phyloP scores from a whole-genome alignment of 2,797 vertebrate species.

The Rhynchonycteris naso region DNA sequence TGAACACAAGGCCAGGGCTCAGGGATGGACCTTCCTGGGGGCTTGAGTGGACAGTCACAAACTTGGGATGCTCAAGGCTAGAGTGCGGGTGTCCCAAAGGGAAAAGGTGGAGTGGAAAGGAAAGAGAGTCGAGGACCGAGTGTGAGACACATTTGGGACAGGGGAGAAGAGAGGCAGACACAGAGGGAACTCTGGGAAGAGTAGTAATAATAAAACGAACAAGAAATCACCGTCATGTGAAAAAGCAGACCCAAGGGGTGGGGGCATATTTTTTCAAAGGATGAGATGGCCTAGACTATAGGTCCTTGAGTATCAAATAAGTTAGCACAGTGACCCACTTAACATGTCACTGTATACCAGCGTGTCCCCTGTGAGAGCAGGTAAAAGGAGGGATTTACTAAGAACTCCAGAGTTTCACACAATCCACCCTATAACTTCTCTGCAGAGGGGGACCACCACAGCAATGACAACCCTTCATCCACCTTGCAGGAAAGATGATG shows the following conservation, averaged over 20 bases:
- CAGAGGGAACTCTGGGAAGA: neutral
- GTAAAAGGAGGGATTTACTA: neutral
- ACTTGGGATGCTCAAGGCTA: neutral
- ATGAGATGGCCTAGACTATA: neutral
- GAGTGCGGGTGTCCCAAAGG: neutral
- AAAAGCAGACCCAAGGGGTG: neutral
- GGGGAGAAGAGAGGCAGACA: neutral
- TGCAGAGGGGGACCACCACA: neutral
- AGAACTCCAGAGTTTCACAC: neutral
- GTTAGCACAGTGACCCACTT: neutral
- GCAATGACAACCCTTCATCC: too few relatives aligned
- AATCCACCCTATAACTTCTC: accelerated
- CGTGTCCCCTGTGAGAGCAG: neutral
- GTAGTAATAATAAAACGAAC: neutral
- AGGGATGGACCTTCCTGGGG: too few relatives aligned
- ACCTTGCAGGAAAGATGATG: neutral
- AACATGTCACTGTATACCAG: neutral
- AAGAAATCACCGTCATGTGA: neutral
- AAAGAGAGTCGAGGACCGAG: neutral
- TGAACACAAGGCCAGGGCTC: neutral
- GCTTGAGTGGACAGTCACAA: neutral
- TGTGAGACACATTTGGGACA: neutral
- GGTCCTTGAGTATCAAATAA: neutral
- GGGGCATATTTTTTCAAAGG: neutral
- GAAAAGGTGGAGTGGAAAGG: neutral